Conservation (phyloP, 2,797 vertebrate species). For the Girardinus metallicus region DNA sequence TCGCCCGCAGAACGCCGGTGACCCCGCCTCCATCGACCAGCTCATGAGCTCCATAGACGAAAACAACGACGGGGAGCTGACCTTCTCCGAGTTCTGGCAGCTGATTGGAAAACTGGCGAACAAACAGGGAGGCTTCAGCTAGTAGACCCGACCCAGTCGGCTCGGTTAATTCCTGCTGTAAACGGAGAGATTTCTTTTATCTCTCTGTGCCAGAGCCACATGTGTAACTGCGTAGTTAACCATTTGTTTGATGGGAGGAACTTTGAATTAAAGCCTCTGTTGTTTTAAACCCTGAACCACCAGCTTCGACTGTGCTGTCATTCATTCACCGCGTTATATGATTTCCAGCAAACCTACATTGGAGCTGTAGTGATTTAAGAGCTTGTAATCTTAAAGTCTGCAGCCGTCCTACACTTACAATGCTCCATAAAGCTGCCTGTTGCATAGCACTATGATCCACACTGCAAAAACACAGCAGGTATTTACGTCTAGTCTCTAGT, state of each 20-base stretch:
- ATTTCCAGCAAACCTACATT: slow-evolving; percentile 32
- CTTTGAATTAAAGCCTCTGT: slow-evolving; percentile 69
- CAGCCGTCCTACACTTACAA: slow-evolving; percentile 50
- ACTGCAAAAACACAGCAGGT: too few relatives aligned
- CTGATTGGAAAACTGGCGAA: slow-evolving; percentile 81
- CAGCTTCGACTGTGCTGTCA: slow-evolving; percentile 58
- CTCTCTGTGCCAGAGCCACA: slow-evolving; percentile 19
- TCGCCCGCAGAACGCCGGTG: slow-evolving; percentile 73
- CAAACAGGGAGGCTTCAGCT: slow-evolving; percentile 75
- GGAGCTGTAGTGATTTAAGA: slow-evolving; percentile 61
- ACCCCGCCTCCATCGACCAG: slow-evolving; percentile 67
- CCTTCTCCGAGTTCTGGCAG: slow-evolving; percentile 85
- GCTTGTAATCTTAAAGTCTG: slow-evolving; percentile 56
- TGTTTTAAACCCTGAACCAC: slow-evolving; percentile 55
- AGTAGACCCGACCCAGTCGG: slow-evolving; percentile 37
- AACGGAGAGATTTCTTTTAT: slow-evolving; percentile 23
- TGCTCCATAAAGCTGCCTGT: slow-evolving; percentile 43
- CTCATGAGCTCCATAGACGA: slow-evolving; percentile 82
- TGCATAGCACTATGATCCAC: background rate
- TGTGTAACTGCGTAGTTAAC: slow-evolving; percentile 56
- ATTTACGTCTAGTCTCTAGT: too few relatives aligned
- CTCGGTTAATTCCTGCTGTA: slow-evolving; percentile 13
- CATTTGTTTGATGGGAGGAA: slow-evolving; percentile 55
- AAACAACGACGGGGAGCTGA: slow-evolving; percentile 83
- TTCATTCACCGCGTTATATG: slow-evolving; percentile 64